phyloP scores from a whole-genome alignment of 1,140 invertebrate species.

The Stratiolaelaps scimitus region DNA sequence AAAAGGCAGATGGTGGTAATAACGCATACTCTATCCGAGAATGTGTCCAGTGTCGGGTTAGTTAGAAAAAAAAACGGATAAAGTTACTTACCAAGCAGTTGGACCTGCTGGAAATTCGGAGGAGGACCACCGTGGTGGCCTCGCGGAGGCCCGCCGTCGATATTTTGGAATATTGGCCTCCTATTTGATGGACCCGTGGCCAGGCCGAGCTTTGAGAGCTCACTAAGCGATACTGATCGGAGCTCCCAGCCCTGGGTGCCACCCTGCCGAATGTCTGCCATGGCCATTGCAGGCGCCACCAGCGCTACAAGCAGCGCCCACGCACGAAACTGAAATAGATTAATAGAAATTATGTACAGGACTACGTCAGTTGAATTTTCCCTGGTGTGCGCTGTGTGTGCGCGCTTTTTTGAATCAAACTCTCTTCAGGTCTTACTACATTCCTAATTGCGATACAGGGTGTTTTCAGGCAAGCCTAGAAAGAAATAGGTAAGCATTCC shows the following conservation, averaged over 20 bases:
- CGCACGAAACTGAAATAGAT: constrained; percentile 9
- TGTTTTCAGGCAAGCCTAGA: too few species aligned
- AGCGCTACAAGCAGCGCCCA: constrained; percentile 1
- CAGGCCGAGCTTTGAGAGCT: constrained; percentile 12
- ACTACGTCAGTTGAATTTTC: too few species aligned
- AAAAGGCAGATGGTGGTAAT: too few species aligned
- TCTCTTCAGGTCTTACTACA: too few species aligned
- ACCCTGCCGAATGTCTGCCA: constrained; percentile 1
- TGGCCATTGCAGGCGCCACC: background rate
- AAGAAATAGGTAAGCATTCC: too few species aligned
- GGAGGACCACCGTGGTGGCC: background rate
- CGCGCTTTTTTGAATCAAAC: too few species aligned
- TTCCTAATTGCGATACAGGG: too few species aligned
- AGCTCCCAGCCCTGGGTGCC: constrained; percentile 22
- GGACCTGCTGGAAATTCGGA: constrained; percentile 12
- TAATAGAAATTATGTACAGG: too few species aligned
- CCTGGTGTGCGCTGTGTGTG: too few species aligned
- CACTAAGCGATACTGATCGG: constrained; percentile 11
- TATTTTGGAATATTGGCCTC: constrained; percentile 22
- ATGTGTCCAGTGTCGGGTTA: too few species aligned
- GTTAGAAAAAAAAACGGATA: too few species aligned
- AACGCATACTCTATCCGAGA: too few species aligned
- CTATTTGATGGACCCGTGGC: constrained; percentile 17
- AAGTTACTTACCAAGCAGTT: background rate
- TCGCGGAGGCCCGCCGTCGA: background rate